These are phyloP conservation scores for Polyodon spathula DNA, from an alignment of 2,113 vertebrate species.

Conservation along the genomic window DNA sequence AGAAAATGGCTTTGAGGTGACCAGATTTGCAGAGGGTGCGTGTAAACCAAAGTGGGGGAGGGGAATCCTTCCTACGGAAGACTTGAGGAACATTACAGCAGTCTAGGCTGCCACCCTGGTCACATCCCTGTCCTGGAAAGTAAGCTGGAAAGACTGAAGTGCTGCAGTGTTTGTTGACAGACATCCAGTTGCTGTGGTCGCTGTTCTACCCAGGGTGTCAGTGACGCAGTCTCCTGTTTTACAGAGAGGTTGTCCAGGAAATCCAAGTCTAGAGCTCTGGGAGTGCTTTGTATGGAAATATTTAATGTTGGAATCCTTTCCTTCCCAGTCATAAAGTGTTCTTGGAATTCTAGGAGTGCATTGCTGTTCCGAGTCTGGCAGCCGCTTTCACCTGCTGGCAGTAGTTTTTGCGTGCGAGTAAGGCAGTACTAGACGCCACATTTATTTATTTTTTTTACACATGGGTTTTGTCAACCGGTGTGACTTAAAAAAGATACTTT, in stretches of 20 bases:
- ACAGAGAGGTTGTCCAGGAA: constrained; percentile 30
- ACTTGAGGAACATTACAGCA: too few species aligned
- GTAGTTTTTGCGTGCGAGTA: constrained; percentile 19
- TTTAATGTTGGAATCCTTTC: constrained; percentile 23
- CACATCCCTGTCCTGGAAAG: too few species aligned
- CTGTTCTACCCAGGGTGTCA: too few species aligned
- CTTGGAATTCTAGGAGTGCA: too few species aligned
- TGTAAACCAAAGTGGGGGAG: constrained; percentile 2
- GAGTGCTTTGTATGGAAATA: constrained; percentile 30
- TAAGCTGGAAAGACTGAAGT: too few species aligned
- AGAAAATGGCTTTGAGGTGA: constrained; percentile 25
- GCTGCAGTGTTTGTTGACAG: too few species aligned
- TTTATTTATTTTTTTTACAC: too few species aligned
- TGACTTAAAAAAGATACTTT: too few species aligned
- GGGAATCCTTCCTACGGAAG: not conserved
- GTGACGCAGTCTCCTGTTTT: constrained; percentile 16
- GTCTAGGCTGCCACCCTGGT: too few species aligned
- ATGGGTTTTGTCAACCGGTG: too few species aligned
- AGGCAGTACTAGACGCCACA: too few species aligned
- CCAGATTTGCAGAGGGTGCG: constrained; percentile 26
- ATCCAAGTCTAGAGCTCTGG: constrained; percentile 30
- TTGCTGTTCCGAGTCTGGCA: constrained; percentile 20
- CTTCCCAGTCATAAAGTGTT: constrained; percentile 26
- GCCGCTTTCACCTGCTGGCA: constrained; percentile 29
- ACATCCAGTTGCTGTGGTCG: too few species aligned